These are phyloP conservation scores for Ariolimax columbianus DNA, from an alignment of 2,888 invertebrate species.

Conservation along the genomic window DNA sequence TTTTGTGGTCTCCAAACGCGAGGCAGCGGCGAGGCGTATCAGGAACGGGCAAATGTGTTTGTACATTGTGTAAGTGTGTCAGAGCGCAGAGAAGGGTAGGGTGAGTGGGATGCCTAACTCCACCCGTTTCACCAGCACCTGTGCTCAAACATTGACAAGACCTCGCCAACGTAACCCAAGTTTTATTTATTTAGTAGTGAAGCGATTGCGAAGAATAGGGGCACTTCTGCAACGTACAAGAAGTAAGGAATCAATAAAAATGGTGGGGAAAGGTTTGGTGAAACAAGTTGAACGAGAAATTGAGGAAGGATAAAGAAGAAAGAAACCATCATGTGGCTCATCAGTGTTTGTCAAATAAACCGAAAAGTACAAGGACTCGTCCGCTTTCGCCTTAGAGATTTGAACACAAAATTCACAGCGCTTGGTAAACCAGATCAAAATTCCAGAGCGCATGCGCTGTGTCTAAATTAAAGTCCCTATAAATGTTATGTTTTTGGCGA, in stretches of 20 bases:
- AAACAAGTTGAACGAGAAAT: no score
- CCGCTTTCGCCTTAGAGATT: no score
- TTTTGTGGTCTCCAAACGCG: neutral
- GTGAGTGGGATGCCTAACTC: neutral
- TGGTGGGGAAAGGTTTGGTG: no score
- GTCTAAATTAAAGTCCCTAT: neutral
- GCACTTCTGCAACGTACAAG: neutral
- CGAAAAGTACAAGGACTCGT: no score
- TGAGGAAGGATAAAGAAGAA: no score
- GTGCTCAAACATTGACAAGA: neutral
- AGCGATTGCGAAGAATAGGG: neutral
- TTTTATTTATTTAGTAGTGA: neutral
- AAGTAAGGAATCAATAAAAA: neutral
- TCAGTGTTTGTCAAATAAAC: no score
- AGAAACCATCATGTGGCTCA: no score
- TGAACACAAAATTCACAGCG: no score
- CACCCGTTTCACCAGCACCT: neutral
- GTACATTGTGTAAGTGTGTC: neutral
- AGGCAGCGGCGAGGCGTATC: slow-evolving; percentile 7
- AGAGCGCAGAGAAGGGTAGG: neutral
- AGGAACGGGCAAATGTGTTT: slow-evolving; percentile 5
- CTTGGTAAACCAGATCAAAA: neutral
- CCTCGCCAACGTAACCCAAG: neutral
- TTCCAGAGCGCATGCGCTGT: neutral
- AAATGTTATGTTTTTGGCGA: neutral